Evolutionary conservation across 2,888 invertebrate species (phyloP), one percentile per base, ranked within the genome.

Genomic region (Heliconius aoede): DNA sequence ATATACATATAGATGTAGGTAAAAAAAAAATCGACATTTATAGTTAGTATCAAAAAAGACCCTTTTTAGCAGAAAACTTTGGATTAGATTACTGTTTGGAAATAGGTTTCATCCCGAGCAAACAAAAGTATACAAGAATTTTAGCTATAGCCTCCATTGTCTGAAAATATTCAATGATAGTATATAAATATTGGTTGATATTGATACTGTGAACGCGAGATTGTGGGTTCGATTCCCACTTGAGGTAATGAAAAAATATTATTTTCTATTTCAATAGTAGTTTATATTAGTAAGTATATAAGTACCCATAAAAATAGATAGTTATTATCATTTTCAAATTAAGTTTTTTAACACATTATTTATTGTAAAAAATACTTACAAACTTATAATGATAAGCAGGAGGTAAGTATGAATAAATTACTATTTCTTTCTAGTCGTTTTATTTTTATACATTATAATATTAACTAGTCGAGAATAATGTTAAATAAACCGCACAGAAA

Each of bases 111-210:
- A 67, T 40, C 26, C 18, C 36, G 18, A 40, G 24, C 21, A 24
- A 67, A 26, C 40, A 24, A 61, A 67, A 67, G n/a, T 32, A 13
- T n/a, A 24, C 32, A 65, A 65, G n/a, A 65, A 21, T 64, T n/a
- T 9, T 32, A 18, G 32, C 64, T 36, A 36, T 65, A n/a, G 36
- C 5, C 24, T 40, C 5, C 15, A 15, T 32, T 36, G 36, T 24
- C 7, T 40, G 15, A 8, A 40, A 8, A 24, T 46, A 65, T 15
- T 15, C 13, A 21, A 64, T 9, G 36, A 64, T n/a, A 58, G 40
- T 18, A 15, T 40, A 4, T 40, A 58, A 24, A 58, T 58, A 26
- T 13, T 15, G 9, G 8, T n/a, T 3, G n/a, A 55, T 55, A 55
- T 55, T 9, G 9, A 55, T 4, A 55, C 55, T 18, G 18, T 46